Base-by-base conservation (phyloP, 2,888 invertebrate species). In the Scotopteryx bipunctaria region DNA sequence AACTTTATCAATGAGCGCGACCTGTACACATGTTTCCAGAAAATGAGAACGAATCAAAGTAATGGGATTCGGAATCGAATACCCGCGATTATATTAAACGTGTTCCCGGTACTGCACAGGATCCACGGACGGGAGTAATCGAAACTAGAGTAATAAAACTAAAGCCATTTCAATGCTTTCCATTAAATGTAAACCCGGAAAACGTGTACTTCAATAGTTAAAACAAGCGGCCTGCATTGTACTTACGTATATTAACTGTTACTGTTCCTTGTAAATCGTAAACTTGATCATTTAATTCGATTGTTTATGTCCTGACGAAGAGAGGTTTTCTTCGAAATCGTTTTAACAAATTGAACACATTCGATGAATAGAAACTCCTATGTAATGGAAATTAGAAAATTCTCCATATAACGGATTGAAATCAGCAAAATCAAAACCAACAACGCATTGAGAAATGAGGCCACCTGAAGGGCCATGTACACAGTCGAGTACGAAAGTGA, bases 401-500 rank as follows among this genome's bases (percentile, higher is more conserved):
- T n/a, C n/a, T n/a, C n/a, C n/a, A n/a, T n/a, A n/a, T n/a, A 54
- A 48, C 47, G 43, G 43, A 54, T 13, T 42, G 29, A 19, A 51
- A 53, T 57, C 37, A 53, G 57, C 43, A 31, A 31, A 55, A 57
- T 52, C 45, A 61, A 55, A 59, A 55, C 44, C 36, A 51, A 54
- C 32, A 49, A 73, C 69, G 64, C 64, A 69, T 82, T 78, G 76
- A 75, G 83, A 85, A 89, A 86, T 86, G 87, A 83, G 88, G 88
- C 76, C 87, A 78, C 72, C 73, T 70, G 75, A 86, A 88, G 89
- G 89, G 88, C 87, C 82, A 63, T 63, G 66, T 64, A 70, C 73
- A 76, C 70, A 69, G 73, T 66, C 66, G 76, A 69, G 79, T 82
- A 79, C 82, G 87, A 89, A 89, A 88, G 88, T 86, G 86, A 86